Evolutionary conservation across 2,113 vertebrate species (phyloP).

Genomic region (Entomyzon cyanotis): DNA sequence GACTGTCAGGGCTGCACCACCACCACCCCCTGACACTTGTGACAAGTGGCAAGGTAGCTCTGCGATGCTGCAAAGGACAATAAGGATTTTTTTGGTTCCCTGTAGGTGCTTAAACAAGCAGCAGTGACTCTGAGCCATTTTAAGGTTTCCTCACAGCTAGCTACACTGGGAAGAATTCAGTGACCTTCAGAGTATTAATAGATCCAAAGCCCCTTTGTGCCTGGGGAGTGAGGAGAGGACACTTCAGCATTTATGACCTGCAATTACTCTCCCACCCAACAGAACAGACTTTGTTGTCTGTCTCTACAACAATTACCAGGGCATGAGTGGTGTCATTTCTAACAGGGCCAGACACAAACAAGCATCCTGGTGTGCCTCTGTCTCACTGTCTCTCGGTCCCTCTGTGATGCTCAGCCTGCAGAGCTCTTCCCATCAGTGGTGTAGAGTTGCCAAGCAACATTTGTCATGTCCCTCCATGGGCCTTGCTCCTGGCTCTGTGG

Average conservation of each 20-base stretch:
- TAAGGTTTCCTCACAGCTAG: not conserved
- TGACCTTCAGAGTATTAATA: constrained; percentile 27
- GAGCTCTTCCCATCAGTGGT: not conserved
- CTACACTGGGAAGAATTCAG: not conserved
- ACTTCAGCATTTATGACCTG: not conserved
- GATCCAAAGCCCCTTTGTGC: not conserved
- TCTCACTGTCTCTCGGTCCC: not conserved
- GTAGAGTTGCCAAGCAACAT: constrained; percentile 56
- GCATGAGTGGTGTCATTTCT: not conserved
- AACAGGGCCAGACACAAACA: not conserved
- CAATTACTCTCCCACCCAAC: not conserved
- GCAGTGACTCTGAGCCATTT: not conserved
- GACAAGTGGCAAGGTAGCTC: not conserved
- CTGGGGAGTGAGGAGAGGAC: not conserved
- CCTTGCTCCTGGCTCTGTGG: not conserved
- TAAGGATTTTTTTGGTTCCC: not conserved
- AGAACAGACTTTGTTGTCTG: not conserved
- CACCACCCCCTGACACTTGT: not conserved
- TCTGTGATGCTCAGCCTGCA: not conserved
- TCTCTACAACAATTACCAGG: not conserved
- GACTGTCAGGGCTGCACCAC: not conserved
- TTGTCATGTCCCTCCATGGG: not conserved
- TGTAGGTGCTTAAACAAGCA: not conserved
- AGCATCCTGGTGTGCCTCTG: not conserved
- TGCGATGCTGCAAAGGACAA: not conserved